Evolutionary conservation across 2,888 invertebrate species (phyloP).

Genomic region (Drosophila anomelani): DNA sequence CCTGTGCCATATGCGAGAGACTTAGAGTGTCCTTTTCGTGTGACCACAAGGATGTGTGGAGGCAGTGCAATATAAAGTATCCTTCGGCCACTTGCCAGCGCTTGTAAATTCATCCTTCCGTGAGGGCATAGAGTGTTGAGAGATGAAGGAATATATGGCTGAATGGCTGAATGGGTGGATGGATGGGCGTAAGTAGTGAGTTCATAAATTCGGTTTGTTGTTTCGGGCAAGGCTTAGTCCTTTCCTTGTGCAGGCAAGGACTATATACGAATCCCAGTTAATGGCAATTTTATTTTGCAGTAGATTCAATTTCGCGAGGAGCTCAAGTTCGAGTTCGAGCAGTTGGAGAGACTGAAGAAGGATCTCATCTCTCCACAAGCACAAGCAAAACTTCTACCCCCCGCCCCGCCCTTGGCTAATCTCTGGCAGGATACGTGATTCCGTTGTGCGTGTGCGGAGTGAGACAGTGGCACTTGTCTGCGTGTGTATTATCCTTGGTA

Average conservation of each 20-base stretch:
- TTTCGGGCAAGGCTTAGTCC: conserved; percentile 10
- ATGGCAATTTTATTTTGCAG: conserved; percentile 69
- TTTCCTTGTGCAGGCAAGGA: conserved; percentile 5
- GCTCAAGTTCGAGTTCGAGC: background rate
- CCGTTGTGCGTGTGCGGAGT: conserved; percentile 1
- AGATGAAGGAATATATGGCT: background rate
- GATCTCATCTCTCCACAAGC: conserved; percentile 1
- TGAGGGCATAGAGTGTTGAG: conserved; percentile 9
- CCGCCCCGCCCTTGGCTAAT: background rate
- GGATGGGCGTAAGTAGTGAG: conserved; percentile 4
- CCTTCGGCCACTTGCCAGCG: conserved; percentile 38
- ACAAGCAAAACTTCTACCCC: background rate
- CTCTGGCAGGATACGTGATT: conserved; percentile 15
- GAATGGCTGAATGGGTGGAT: conserved; percentile 1
- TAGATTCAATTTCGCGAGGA: conserved; percentile 72
- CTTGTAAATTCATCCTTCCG: conserved; percentile 45
- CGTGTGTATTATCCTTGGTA: conserved; percentile 73
- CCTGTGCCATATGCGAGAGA: conserved; percentile 22
- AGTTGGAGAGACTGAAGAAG: conserved; percentile 11
- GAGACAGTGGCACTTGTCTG: conserved; percentile 56
- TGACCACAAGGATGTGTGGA: conserved; percentile 29
- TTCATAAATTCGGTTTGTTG: conserved; percentile 37
- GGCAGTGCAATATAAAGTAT: conserved; percentile 48
- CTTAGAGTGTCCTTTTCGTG: conserved; percentile 4
- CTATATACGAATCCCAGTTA: conserved; percentile 36